Evolutionary conservation across 2,797 vertebrate genomes (phyloP), one percentile per base, ranked within the genome.

Genomic region (Varecia variegata): DNA sequence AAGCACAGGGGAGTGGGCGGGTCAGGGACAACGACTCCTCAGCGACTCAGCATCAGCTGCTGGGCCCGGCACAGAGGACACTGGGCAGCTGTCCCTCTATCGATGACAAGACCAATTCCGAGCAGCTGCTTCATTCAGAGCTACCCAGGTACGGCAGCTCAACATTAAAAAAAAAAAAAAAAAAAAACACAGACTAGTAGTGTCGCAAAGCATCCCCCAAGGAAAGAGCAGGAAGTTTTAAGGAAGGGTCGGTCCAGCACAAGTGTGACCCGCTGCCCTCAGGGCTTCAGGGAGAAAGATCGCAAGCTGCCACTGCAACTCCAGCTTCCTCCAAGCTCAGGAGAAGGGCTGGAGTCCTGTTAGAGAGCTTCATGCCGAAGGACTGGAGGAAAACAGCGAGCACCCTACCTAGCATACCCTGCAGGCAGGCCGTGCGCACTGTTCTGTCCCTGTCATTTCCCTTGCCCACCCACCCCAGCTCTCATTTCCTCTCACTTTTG

Each of bases 341-440:
- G 20, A 6, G 1, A 60, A 30, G 15, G 52, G 38, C 30, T 2
- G 1, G 25, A 10, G 3, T 2, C 62, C 25, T 3, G 1, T 15
- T 12, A 3, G 43, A 32, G 15, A 47, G 6, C 1, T 0, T 10
- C 1, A 7, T 0, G 13, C n/a, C 9, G 1, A 1, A 1, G 11
- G 18, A 32, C 13, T 45, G 32, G 35, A 38, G 18, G 12, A 45
- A 2, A 38, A 12, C 10, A 13, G 25, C 32, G 5, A 32, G 43
- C 43, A 7, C 13, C 0, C 1, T 54, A 52, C 45, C 5, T 13
- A 0, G 4, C 25, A 35, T 3, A 8, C 58, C 9, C 17, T 2
- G 7, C 2, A 1, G 7, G 15, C 58, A 47, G 62, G 1, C 0
- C n/a, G 58, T 1, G 7, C 0, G 15, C 32, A n/a, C 3, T 0